A percentile compares a stretch with the other conserved stretches of the same genome.
These are phyloP conservation scores for Poeciliopsis turneri DNA, from an alignment of 2,797 vertebrate genomes.

Conservation along the genomic window DNA sequence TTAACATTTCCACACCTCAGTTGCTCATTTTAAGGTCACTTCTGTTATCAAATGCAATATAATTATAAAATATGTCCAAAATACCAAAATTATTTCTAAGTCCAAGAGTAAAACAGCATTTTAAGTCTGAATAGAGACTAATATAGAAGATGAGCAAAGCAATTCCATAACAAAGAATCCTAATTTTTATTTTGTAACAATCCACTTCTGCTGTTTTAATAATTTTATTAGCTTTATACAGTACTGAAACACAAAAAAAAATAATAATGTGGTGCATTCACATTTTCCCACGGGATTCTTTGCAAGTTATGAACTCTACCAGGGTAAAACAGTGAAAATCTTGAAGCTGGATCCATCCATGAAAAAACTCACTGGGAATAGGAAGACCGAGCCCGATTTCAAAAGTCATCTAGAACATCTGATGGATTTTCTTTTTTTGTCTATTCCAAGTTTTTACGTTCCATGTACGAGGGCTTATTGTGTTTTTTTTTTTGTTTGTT, in stretches of 20 bases:
- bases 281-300: slow-evolving; percentile 96
- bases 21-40: neutral
- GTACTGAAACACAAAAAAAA: slow-evolving; percentile 87
- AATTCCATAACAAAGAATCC: slow-evolving; percentile 56
- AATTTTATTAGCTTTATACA: slow-evolving; percentile 91
- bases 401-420: slow-evolving; percentile 90
- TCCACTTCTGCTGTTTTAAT: slow-evolving; percentile 82
- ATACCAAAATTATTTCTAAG: neutral
- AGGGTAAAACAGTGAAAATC: slow-evolving; percentile 92
- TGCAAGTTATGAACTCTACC: slow-evolving; percentile 91
- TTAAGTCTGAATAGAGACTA: neutral
- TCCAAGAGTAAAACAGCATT: neutral
- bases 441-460: slow-evolving; percentile 67
- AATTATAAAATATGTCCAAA: neutral
- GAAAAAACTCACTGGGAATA: slow-evolving; percentile 89
- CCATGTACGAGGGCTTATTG: slow-evolving; percentile 69
- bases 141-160: slow-evolving; percentile 16
- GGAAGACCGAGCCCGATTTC: slow-evolving; percentile 84
- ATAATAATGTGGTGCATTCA: slow-evolving; percentile 94
- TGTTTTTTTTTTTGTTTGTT: slow-evolving; percentile 39
- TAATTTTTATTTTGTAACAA: slow-evolving; percentile 83
- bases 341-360: slow-evolving; percentile 89
- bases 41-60: neutral
- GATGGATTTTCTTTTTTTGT: slow-evolving; percentile 82
- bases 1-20: neutral